Evolutionary conservation across 35 echinoderm and acorn worm species (phyloP), one percentile per base, ranked within the genome.

Genomic region (Apostichopus parvimensis): DNA sequence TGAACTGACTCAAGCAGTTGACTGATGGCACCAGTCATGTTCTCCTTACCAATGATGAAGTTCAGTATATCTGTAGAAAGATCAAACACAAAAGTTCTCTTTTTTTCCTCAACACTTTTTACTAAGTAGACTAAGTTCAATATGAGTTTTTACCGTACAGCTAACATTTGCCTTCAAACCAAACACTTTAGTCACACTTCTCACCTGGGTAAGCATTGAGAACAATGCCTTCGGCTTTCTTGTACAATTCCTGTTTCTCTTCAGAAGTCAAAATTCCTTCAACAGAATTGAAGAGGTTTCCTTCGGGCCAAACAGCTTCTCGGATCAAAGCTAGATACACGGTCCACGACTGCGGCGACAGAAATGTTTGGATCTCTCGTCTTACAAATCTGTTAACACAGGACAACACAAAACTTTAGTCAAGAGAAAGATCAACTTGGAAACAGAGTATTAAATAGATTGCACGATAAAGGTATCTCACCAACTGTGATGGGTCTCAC

Each of bases 11-110:
- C 81, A 58, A 84, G 57, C 81, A 84, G 81, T 60, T 58, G 81
- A 58, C 81, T 84, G 81, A 84, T 84, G 81, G 81, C 81, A 57
- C 57, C 81, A 58, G 55, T 84, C 81, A 84, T 84, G 57, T 57
- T 84, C 18, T 84, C 4, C 24, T 58, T 59, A 18, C 81, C 81
- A 56, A 84, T 17, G 7, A 84, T 20, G 20, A 58, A n/a, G n/a
- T 84, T 58, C 17, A 58, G 23, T 8, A 58, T 23, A 24, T 52
- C 54, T 82, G 79, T 53, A 82, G 12, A 77, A 77, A 77, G 7
- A 1, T 22, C 18, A 77, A 77, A 61, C 34, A 45, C 34, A 45
- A 45, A 45, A 45, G 34, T 45, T 4, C 0, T 3, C 34, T 28
- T 28, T 1, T 45, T 45, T 45, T 45, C 34, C 4, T 45, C 34